A percentile compares a stretch with the other conserved stretches of the same genome.
phyloP scores from a whole-genome alignment of 2,888 invertebrate genomes.

The Habroteleia sp. region DNA sequence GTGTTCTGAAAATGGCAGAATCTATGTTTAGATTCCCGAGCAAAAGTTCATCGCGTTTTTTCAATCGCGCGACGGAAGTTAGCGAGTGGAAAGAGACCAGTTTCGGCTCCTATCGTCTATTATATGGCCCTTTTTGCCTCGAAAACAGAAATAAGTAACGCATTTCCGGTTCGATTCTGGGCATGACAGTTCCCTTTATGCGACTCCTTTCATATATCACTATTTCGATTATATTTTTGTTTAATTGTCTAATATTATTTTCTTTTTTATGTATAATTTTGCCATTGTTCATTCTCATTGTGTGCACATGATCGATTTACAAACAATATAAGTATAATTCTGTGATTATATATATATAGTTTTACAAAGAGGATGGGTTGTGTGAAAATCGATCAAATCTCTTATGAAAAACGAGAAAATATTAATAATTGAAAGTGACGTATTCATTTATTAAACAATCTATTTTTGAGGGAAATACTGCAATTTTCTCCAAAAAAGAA shows the following conservation, averaged over 20 bases:
- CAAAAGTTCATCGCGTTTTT: conserved; percentile 29
- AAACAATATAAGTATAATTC: neutral
- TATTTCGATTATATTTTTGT: conserved; percentile 10
- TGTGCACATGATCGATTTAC: conserved; percentile 15
- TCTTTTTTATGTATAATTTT: conserved; percentile 12
- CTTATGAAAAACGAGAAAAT: neutral
- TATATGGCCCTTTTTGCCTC: conserved; percentile 30
- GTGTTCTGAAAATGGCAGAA: conserved; percentile 38
- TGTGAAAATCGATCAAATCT: neutral
- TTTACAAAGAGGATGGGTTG: neutral
- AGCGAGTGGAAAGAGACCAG: conserved; percentile 37
- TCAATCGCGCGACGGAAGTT: conserved; percentile 33
- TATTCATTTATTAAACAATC: neutral
- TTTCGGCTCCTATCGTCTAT: conserved; percentile 33
- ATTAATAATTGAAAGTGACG: neutral
- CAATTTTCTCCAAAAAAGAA: neutral
- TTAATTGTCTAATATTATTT: conserved; percentile 30
- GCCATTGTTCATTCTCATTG: conserved; percentile 14
- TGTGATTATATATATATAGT: neutral
- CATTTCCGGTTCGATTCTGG: conserved; percentile 44
- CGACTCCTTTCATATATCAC: conserved; percentile 33
- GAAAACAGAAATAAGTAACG: conserved; percentile 41
- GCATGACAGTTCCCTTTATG: conserved; percentile 27
- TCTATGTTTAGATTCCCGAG: conserved; percentile 40
- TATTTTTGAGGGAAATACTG: neutral